A percentile compares a stretch with the other conserved stretches of the same genome.
phyloP scores from a whole-genome alignment of 2,888 invertebrate genomes.

The Drosophila setosimentum region DNA sequence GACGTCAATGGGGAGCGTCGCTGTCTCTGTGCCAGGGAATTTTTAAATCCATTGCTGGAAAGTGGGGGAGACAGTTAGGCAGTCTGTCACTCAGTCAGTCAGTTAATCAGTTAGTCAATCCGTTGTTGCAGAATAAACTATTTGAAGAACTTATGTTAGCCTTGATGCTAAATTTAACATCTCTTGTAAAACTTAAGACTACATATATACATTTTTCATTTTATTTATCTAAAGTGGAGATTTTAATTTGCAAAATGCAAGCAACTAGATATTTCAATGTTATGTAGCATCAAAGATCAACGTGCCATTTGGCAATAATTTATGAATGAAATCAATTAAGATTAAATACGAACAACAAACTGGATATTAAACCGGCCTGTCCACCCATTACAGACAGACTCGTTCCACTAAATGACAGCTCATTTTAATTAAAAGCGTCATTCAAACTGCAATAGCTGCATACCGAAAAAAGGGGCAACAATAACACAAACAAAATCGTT shows the following conservation, averaged over 20 bases:
- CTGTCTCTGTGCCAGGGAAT: slow-evolving; percentile 40
- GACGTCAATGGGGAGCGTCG: slow-evolving; percentile 66
- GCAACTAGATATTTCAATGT: background rate
- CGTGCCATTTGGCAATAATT: slow-evolving; percentile 51
- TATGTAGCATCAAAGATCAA: slow-evolving; percentile 18
- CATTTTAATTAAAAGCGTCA: slow-evolving; percentile 65
- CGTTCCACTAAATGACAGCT: slow-evolving; percentile 58
- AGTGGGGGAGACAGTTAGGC: slow-evolving; percentile 38
- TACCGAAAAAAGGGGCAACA: slow-evolving; percentile 1
- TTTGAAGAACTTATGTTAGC: slow-evolving; percentile 35
- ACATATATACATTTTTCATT: background rate
- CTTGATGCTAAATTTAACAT: slow-evolving; percentile 55
- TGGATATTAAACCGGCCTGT: slow-evolving; percentile 43
- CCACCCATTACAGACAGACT: slow-evolving; percentile 25
- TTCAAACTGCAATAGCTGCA: slow-evolving; percentile 61
- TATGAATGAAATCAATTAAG: slow-evolving; percentile 78
- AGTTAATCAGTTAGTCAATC: background rate
- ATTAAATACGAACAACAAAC: slow-evolving; percentile 49
- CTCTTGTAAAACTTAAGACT: slow-evolving; percentile 1
- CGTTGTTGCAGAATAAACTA: slow-evolving; percentile 27
- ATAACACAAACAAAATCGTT: slow-evolving; percentile 2
- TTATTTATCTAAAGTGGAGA: slow-evolving; percentile 1
- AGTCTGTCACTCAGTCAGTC: slow-evolving; percentile 4
- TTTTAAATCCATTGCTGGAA: slow-evolving; percentile 24
- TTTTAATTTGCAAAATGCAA: slow-evolving; percentile 1